Conservation (phyloP, 2,888 invertebrate species). For the Taenaris catops region DNA sequence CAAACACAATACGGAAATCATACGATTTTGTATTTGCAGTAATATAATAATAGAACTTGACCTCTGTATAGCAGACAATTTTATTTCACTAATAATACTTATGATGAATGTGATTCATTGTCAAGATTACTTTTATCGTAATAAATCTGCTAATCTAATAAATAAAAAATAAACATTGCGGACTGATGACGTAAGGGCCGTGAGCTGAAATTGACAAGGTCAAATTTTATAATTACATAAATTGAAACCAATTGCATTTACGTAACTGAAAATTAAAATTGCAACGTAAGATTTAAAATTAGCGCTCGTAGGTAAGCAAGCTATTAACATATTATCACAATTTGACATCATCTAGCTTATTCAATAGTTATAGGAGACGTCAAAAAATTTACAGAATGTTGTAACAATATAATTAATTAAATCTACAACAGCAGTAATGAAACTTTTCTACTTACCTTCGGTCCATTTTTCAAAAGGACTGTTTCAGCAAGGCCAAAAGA, state of each 20-base stretch:
- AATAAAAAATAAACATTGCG: constrained; percentile 29
- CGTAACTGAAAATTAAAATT: constrained; percentile 9
- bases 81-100: too few relatives aligned
- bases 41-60: neutral
- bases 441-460: constrained; percentile 80
- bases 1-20: too few relatives aligned
- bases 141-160: constrained; percentile 11
- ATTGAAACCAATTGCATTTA: constrained; percentile 18
- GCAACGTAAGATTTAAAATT: constrained; percentile 21
- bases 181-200: constrained; percentile 64
- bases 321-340: too few relatives aligned
- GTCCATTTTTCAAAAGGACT: constrained; percentile 83
- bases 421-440: too few relatives aligned
- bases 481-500: constrained; percentile 85
- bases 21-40: neutral
- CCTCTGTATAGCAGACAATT: too few relatives aligned
- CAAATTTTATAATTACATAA: constrained; percentile 48
- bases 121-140: constrained; percentile 11
- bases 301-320: too few relatives aligned
- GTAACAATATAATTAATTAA: too few relatives aligned
- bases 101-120: constrained; percentile 5
- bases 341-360: too few relatives aligned
- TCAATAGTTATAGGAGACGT: too few relatives aligned
- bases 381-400: too few relatives aligned
- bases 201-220: constrained; percentile 62